These are phyloP conservation scores for Sarcophilus harrisii DNA, from an alignment of 2,797 vertebrate genomes.

Conservation along the genomic window DNA sequence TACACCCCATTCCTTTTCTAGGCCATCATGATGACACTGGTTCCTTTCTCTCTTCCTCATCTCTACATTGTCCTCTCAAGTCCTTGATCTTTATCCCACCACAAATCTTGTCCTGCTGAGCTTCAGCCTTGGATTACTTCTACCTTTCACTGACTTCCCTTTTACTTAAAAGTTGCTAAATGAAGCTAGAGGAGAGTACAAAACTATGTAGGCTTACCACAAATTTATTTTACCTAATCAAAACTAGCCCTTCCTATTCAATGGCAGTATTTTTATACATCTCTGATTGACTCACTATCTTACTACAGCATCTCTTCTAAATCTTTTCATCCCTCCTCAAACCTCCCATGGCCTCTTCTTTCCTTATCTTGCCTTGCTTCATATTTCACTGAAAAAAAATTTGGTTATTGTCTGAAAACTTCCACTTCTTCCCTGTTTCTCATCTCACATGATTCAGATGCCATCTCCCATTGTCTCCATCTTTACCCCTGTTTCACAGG, in stretches of 20 bases:
- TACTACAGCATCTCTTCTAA: background rate
- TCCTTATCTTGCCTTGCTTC: background rate
- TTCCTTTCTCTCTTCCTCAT: background rate
- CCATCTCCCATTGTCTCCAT: background rate
- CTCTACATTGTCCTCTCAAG: background rate
- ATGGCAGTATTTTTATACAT: background rate
- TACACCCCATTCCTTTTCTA: background rate
- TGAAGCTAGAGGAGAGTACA: background rate
- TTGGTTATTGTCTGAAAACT: background rate
- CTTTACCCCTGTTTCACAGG: background rate
- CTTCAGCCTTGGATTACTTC: background rate
- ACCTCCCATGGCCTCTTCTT: background rate
- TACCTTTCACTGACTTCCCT: background rate
- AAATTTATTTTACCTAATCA: background rate
- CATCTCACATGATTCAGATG: background rate
- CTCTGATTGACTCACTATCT: background rate
- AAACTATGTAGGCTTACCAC: background rate
- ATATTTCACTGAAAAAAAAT: background rate
- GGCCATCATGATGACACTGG: background rate
- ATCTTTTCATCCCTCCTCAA: background rate
- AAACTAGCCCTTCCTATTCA: background rate
- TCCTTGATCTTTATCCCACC: background rate
- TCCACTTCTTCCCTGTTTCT: background rate
- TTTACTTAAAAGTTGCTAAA: background rate
- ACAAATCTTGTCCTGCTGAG: background rate